Conservation (phyloP, 2,113 vertebrate species). For the Chaetura pelagica region DNA sequence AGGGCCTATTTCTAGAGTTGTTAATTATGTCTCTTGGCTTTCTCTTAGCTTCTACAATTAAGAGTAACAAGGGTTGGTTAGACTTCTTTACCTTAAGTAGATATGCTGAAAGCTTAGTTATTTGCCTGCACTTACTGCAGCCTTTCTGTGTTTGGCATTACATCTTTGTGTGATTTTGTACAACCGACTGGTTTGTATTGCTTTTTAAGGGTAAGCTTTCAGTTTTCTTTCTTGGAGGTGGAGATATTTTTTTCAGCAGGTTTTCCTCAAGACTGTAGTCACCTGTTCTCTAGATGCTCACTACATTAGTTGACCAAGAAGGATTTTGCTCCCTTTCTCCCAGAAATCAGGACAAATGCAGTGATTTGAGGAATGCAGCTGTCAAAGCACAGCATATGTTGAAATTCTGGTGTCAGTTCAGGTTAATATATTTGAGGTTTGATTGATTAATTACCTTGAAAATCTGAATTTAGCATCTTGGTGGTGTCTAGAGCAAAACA, state of each 20-base stretch:
- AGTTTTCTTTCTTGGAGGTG: not conserved
- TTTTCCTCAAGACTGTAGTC: not conserved
- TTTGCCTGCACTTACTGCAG: not conserved
- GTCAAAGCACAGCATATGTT: not conserved
- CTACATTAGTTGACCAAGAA: not conserved
- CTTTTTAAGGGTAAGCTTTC: not conserved
- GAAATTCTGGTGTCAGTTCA: slow-evolving; percentile 7
- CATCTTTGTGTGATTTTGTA: not conserved
- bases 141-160: not conserved
- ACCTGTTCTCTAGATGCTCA: not conserved
- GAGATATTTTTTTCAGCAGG: not conserved
- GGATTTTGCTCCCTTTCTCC: not conserved
- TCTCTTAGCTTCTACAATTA: not conserved
- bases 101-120: not conserved
- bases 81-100: not conserved
- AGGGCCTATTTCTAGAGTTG: not conserved
- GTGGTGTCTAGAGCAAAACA: not conserved
- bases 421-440: not conserved
- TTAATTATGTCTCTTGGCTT: not conserved
- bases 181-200: not conserved
- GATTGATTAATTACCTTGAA: slow-evolving; percentile 18
- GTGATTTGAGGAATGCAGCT: slow-evolving; percentile 10
- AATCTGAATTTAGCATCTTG: not conserved
- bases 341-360: not conserved
- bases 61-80: not conserved